These are phyloP conservation scores for Agonopterix arenella DNA, from an alignment of 2,888 invertebrate species.

Conservation along the genomic window DNA sequence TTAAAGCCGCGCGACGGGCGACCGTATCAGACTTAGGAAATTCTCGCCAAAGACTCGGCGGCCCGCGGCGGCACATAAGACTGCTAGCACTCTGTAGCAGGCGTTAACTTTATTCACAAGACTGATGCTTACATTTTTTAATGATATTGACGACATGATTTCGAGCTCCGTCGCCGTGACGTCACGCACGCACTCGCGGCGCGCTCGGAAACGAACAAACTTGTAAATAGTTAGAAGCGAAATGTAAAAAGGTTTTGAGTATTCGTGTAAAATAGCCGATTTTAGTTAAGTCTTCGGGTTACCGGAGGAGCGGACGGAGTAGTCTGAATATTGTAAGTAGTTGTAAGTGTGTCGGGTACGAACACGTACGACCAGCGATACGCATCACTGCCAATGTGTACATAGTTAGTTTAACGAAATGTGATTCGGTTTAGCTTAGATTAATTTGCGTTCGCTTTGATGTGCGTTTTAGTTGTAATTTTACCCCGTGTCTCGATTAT, in stretches of 20 bases:
- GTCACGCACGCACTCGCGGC: constrained; percentile 18
- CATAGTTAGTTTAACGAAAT: constrained; percentile 39
- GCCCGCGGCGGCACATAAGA: constrained; percentile 28
- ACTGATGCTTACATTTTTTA: constrained; percentile 70
- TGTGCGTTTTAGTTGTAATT: constrained; percentile 22
- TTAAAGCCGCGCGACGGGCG: constrained; percentile 11
- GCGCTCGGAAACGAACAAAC: constrained; percentile 34
- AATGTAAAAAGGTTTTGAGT: constrained; percentile 36
- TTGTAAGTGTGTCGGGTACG: constrained; percentile 9
- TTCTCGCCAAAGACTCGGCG: constrained; percentile 57
- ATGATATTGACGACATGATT: constrained; percentile 38
- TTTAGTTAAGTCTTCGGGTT: constrained; percentile 26
- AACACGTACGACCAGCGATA: constrained; percentile 59
- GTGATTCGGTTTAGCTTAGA: constrained; percentile 28
- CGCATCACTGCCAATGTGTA: constrained; percentile 69
- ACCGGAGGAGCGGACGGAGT: constrained; percentile 20
- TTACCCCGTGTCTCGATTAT: constrained; percentile 25
- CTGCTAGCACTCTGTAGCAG: constrained; percentile 38
- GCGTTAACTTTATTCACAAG: constrained; percentile 59
- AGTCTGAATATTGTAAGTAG: constrained; percentile 50
- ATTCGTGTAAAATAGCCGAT: constrained; percentile 28
- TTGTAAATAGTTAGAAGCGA: constrained; percentile 54
- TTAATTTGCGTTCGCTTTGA: constrained; percentile 36
- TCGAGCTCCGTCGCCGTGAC: constrained; percentile 2
- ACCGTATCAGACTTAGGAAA: constrained; percentile 21